Base-by-base conservation (phyloP, 2,113 vertebrate species). In the Sorex fumeus region DNA sequence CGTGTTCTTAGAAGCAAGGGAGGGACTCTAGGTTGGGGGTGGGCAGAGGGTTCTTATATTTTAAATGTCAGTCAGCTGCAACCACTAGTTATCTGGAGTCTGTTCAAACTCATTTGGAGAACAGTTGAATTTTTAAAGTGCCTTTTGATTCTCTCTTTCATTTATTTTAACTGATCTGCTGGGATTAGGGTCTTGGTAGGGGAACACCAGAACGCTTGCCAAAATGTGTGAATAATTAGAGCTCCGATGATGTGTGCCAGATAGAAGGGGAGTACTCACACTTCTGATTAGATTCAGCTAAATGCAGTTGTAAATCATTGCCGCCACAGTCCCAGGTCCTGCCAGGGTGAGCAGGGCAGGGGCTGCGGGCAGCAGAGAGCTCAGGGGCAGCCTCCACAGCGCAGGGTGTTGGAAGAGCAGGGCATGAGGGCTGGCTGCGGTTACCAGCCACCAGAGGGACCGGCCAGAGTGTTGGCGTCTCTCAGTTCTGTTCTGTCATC, bases 171-270 rank as follows among this genome's bases (percentile, higher is more conserved):
- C 98, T 99, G 98, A 99, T 99, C 99, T 98, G 98, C 98, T 98
- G 98, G 99, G 99, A 99, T 99, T 99, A 99, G 98, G 98, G 98
- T 98, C 98, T 98, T 98, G 98, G 98, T 98, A 96, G 98, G 98
- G 98, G 98, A 98, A 98, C 98, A 98, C 98, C 97, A 97, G 96
- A 97, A 98, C 57, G 96, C 98, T 98, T 99, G 99, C 99, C 99
- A 99, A 99, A 99, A 99, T 98, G 98, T 99, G 98, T 99, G 98
- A 99, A 98, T 99, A 99, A 99, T 99, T 99, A 99, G 98, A 98
- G 98, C 96, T 95, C 97, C 96, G 97, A 97, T 97, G 98, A 98
- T 97, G 98, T 98, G 98, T 98, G 98, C 99, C 99, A 99, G 98
- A 98, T 98, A 98, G 97, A 98, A 98, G 97, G 98, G 98, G 98